Percentiles rank a stretch among this genome's conserved stretches.
phyloP scores from a whole-genome alignment of 2,797 vertebrate genomes.

The Parotocinclus haroldoi region DNA sequence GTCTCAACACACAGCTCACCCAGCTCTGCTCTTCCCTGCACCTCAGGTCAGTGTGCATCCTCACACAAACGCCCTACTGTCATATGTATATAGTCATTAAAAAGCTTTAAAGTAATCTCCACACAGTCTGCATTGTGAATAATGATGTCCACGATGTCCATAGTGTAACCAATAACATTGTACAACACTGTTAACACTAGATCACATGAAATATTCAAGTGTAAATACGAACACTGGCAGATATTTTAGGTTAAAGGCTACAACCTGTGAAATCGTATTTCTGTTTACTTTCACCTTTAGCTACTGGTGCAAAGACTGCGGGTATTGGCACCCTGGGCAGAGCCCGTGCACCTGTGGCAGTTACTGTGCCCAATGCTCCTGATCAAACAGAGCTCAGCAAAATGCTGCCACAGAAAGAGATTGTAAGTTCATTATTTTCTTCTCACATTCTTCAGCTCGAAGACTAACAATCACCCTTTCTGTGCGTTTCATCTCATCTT shows the following conservation, averaged over 20 bases:
- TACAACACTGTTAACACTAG: too few species aligned
- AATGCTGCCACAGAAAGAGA: slow-evolving; percentile 93
- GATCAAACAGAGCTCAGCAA: slow-evolving; percentile 90
- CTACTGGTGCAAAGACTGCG: slow-evolving; percentile 82
- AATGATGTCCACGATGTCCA: too few species aligned
- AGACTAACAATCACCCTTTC: background rate
- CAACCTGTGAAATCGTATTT: background rate
- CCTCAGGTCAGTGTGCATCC: slow-evolving; percentile 74
- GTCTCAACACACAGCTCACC: slow-evolving; percentile 56
- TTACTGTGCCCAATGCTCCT: slow-evolving; percentile 91
- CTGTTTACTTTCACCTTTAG: slow-evolving; percentile 5
- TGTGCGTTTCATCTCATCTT: too few species aligned
- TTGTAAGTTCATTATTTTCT: slow-evolving; percentile 73
- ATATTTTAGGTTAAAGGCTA: too few species aligned
- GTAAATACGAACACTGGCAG: too few species aligned
- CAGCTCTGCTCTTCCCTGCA: slow-evolving; percentile 84
- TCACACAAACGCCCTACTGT: too few species aligned
- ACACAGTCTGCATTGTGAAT: too few species aligned
- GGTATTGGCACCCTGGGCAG: slow-evolving; percentile 91
- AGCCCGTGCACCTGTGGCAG: slow-evolving; percentile 86
- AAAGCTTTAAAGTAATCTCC: too few species aligned
- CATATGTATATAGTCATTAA: too few species aligned
- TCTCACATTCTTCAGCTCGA: background rate
- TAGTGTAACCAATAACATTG: too few species aligned
- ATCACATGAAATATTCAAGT: too few species aligned